These are phyloP conservation scores for Lamellibrachia columna DNA, from an alignment of 2,888 invertebrate genomes.

Conservation along the genomic window DNA sequence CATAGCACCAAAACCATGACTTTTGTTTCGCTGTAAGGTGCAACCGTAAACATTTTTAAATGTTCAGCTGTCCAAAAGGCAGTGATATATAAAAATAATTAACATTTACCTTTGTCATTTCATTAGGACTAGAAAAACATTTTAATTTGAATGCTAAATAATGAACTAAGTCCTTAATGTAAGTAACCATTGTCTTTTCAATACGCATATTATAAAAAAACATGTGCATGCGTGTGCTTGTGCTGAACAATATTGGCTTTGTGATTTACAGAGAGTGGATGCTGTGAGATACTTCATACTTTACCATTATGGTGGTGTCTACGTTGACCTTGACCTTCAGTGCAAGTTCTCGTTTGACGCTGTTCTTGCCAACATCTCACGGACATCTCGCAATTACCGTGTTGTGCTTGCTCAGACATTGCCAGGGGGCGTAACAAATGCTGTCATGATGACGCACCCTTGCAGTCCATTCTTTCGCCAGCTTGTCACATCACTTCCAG, in stretches of 20 bases:
- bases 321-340: constrained; percentile 38
- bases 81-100: too few relatives aligned
- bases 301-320: constrained; percentile 40
- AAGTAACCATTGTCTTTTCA: not conserved
- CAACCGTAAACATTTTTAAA: too few relatives aligned
- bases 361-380: constrained; percentile 22
- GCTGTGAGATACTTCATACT: constrained; percentile 38
- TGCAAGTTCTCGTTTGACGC: constrained; percentile 20
- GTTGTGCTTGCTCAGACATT: constrained; percentile 33
- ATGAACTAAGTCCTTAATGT: not conserved
- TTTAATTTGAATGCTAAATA: not conserved
- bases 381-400: constrained; percentile 8
- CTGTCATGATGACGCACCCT: constrained; percentile 32
- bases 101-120: too few relatives aligned
- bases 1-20: too few relatives aligned
- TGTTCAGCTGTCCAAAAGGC: too few relatives aligned
- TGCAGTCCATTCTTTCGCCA: constrained; percentile 27
- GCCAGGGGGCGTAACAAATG: constrained; percentile 37
- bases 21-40: too few relatives aligned
- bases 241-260: not conserved
- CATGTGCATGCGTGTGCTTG: not conserved
- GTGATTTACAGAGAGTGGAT: constrained; percentile 33
- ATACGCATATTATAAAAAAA: not conserved
- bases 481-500: constrained; percentile 7
- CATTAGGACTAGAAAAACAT: not conserved